These are phyloP conservation scores for Drosophila formosana DNA, from an alignment of 2,888 invertebrate species.

Conservation along the genomic window DNA sequence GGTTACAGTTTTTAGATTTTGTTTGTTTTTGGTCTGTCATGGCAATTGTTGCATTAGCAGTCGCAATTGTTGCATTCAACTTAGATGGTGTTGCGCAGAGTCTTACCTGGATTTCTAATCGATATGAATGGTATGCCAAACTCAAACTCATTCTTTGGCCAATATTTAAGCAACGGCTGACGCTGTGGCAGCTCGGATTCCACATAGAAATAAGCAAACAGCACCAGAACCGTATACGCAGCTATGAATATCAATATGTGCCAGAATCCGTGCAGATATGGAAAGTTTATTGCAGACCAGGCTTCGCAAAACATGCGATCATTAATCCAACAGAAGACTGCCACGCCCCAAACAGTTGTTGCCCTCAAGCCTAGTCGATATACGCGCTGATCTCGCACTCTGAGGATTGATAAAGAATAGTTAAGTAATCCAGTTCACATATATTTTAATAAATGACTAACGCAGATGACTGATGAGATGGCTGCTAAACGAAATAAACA, in stretches of 20 bases:
- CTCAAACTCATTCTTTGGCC: conserved; percentile 92
- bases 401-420: conserved; percentile 25
- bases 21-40: conserved; percentile 39
- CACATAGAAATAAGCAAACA: conserved; percentile 92
- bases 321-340: conserved; percentile 91
- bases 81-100: conserved; percentile 68
- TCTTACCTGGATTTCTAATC: conserved; percentile 87
- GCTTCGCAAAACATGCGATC: conserved; percentile 92
- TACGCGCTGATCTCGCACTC: conserved; percentile 86
- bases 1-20: conserved; percentile 13
- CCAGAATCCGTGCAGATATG: conserved; percentile 94
- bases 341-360: conserved; percentile 89
- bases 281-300: conserved; percentile 91
- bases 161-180: conserved; percentile 89
- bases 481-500: neutral
- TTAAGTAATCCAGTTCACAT: neutral
- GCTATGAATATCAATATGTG: conserved; percentile 93
- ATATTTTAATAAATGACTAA: neutral
- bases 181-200: conserved; percentile 90
- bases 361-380: conserved; percentile 90
- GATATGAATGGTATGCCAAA: conserved; percentile 91
- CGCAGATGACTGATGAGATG: neutral
- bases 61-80: conserved; percentile 18
- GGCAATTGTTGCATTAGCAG: conserved; percentile 21
- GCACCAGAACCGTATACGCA: conserved; percentile 90